Conservation (phyloP, 2,888 invertebrate species). For the Mesorhabditis belari region DNA sequence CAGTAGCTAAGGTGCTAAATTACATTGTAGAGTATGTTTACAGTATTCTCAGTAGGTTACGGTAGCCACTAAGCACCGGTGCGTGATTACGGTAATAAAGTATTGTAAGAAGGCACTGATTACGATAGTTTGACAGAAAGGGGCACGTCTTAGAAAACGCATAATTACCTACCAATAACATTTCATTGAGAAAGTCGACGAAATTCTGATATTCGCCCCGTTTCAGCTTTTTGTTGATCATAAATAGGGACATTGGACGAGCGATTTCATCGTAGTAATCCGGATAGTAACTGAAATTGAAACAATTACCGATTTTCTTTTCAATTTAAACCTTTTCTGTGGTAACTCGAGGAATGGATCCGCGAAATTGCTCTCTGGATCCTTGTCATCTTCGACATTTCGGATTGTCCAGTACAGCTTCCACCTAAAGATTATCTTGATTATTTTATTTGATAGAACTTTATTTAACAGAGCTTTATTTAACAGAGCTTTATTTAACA, state of each 20-base stretch:
- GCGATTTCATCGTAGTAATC: constrained; percentile 96
- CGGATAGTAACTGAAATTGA: constrained; percentile 65
- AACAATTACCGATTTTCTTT: constrained; percentile 1
- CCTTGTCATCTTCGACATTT: constrained; percentile 45
- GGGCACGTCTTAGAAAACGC: not conserved
- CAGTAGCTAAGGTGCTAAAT: too few species aligned
- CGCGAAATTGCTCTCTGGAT: constrained; percentile 65
- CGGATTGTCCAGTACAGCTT: constrained; percentile 68
- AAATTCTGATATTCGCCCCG: constrained; percentile 61
- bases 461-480: too few species aligned
- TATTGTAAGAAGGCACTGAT: too few species aligned
- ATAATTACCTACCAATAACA: constrained; percentile 65
- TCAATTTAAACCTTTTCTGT: constrained; percentile 58
- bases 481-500: too few species aligned
- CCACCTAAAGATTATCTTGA: constrained; percentile 69
- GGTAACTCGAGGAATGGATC: constrained; percentile 90
- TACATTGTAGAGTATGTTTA: too few species aligned
- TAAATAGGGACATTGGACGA: constrained; percentile 84
- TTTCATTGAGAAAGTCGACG: constrained; percentile 81
- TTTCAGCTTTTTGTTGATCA: constrained; percentile 65
- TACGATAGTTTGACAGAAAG: too few species aligned
- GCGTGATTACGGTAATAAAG: too few species aligned
- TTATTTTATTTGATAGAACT: too few species aligned
- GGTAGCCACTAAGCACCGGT: too few species aligned
- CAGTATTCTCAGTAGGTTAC: too few species aligned